Evolutionary conservation across 2,888 invertebrate genomes (phyloP).

Genomic region (Heteropelma amictum): DNA sequence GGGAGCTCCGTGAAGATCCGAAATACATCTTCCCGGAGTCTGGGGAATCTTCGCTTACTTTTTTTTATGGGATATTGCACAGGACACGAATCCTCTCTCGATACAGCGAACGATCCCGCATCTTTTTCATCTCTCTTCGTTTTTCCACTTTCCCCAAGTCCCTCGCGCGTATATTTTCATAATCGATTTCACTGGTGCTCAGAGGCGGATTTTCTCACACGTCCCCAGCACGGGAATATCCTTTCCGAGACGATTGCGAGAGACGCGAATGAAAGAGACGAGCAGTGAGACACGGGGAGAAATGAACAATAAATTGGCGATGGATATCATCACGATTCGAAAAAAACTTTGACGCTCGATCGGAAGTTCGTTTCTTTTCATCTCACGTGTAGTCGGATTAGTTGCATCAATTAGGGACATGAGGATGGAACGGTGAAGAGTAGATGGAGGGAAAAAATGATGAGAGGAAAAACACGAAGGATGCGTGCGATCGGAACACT

Average conservation of each 20-base stretch:
- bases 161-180: constrained; percentile 65
- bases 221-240: neutral
- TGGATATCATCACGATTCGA: too few species aligned
- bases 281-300: neutral
- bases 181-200: constrained; percentile 65
- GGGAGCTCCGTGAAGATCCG: constrained; percentile 10
- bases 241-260: neutral
- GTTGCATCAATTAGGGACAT: too few species aligned
- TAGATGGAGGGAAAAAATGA: too few species aligned
- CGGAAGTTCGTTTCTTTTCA: too few species aligned
- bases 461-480: too few species aligned
- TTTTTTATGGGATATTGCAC: neutral
- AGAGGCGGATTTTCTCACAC: constrained; percentile 4
- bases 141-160: constrained; percentile 54
- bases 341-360: too few species aligned
- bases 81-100: neutral
- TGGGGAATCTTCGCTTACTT: constrained; percentile 3
- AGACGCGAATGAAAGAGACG: neutral
- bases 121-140: constrained; percentile 12
- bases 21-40: neutral
- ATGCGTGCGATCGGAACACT: too few species aligned
- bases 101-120: constrained; percentile 2
- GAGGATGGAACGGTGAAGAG: too few species aligned
- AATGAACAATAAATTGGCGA: too few species aligned
- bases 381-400: too few species aligned